phyloP scores from a whole-genome alignment of 64 coral and sea anemone species.

The Porites australiensis region DNA sequence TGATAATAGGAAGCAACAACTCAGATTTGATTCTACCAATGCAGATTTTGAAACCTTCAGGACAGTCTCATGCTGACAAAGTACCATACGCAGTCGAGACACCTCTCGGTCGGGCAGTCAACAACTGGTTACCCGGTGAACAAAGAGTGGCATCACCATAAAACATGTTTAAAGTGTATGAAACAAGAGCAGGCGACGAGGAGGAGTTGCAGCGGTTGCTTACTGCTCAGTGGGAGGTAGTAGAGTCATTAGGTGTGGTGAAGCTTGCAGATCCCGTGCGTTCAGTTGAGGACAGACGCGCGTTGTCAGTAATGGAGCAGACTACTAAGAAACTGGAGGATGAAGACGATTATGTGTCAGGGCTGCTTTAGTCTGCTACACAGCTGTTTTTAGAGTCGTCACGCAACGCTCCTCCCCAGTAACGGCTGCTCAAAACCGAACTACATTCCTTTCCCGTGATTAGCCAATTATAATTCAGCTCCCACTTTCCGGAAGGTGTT shows the following conservation, averaged over 20 bases:
- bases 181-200: background rate
- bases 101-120: conserved; percentile 4
- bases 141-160: background rate
- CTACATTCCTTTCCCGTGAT: no score
- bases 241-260: background rate
- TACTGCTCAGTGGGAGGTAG: background rate
- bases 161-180: background rate
- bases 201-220: background rate
- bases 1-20: conserved; percentile 25
- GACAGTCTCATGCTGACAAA: no score
- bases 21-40: conserved; percentile 13
- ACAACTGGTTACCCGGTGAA: background rate
- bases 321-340: background rate
- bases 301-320: background rate
- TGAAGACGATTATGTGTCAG: background rate
- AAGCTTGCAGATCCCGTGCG: background rate
- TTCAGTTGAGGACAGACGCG: background rate
- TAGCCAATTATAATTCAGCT: no score
- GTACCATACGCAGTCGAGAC: background rate
- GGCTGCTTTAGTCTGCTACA: no score
- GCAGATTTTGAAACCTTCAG: background rate
- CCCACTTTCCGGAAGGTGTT: no score
- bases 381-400: no score
- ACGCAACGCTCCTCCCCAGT: no score
- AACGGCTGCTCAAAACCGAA: no score